Base-by-base conservation (phyloP, 2,888 invertebrate genomes). In the Apocheima hispidaria region DNA sequence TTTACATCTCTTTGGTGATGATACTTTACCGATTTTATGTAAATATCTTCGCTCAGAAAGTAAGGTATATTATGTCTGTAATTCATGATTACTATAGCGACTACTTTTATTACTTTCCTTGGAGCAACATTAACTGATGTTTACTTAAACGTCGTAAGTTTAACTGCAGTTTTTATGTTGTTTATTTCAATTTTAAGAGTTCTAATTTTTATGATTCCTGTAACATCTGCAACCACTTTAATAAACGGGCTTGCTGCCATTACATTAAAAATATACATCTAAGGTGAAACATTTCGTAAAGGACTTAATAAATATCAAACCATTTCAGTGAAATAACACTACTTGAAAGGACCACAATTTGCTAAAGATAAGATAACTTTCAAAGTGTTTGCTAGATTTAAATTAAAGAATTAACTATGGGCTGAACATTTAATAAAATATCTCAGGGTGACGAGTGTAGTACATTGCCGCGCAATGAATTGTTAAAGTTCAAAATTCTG, bases 161-260 rank as follows among this genome's bases (percentile, higher is more conserved):
- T 65, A 50, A 63, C 54, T 55, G 43, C 60, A 61, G 59, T 64
- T 63, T 63, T 68, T 51, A 65, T 64, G 59, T 62, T 60, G 55
- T 51, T 53, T 61, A 58, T 50, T 44, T 57, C 60, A 56, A 56
- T 55, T 61, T 50, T 38, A 56, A 46, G 38, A 14, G 56, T 56
- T 48, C 51, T 56, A 30, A 56, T 48, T 56, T 60, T 61, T 61
- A 61, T 61, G 51, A 40, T 48, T 38, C 51, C 26, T n/a, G 50
- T 33, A 60, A 44, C 60, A 55, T 60, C 60, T 60, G 54, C 46
- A 48, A 46, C 52, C 40, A 55, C 55, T 51, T 30, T 10, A 20
- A 23, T 46, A 33, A 43, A 60, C 18, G 9, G n/a, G 30, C 18
- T 26, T 26, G 18, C 23, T 26, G 43, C 7, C 7, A 7, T 9